Evolutionary conservation across 2,888 invertebrate species (phyloP).

Genomic region (Ferdinandea cuprea): DNA sequence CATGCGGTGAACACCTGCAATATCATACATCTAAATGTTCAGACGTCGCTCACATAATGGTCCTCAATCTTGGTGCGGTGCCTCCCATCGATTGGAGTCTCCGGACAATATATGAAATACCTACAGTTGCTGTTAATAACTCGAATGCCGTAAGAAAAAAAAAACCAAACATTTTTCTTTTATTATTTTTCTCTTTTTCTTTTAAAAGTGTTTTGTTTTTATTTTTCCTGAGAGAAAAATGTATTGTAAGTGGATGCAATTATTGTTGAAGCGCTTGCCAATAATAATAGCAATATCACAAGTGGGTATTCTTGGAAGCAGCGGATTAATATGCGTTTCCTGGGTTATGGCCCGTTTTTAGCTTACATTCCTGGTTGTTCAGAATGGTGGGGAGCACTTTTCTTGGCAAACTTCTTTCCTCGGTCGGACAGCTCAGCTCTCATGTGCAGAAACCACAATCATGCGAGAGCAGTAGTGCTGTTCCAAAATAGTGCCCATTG

Average conservation of each 20-base stretch:
- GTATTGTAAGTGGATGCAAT: slow-evolving; percentile 17
- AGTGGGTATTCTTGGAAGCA: slow-evolving; percentile 25
- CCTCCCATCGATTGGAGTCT: slow-evolving; percentile 73
- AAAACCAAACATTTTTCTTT: slow-evolving; percentile 3
- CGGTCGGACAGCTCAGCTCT: slow-evolving; percentile 13
- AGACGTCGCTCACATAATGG: slow-evolving; percentile 65
- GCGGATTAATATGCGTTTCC: slow-evolving; percentile 29
- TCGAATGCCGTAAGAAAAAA: slow-evolving; percentile 71
- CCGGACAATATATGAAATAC: slow-evolving; percentile 74
- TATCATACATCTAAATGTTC: background rate
- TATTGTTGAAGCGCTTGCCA: slow-evolving; percentile 21
- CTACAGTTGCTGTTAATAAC: slow-evolving; percentile 75
- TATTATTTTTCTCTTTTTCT: slow-evolving; percentile 17
- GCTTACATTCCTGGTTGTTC: slow-evolving; percentile 7
- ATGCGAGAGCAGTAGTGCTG: background rate
- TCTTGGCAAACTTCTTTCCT: slow-evolving; percentile 18
- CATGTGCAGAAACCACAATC: slow-evolving; percentile 27
- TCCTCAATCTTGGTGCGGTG: slow-evolving; percentile 73
- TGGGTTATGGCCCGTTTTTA: slow-evolving; percentile 48
- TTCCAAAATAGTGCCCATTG: slow-evolving; percentile 38
- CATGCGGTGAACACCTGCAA: slow-evolving; percentile 11
- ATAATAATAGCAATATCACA: slow-evolving; percentile 18
- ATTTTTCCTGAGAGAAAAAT: slow-evolving; percentile 9
- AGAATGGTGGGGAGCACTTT: slow-evolving; percentile 4
- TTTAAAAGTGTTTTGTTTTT: slow-evolving; percentile 2